These are phyloP conservation scores for Notamacropus eugenii DNA, from an alignment of 2,797 vertebrate genomes.

Conservation along the genomic window DNA sequence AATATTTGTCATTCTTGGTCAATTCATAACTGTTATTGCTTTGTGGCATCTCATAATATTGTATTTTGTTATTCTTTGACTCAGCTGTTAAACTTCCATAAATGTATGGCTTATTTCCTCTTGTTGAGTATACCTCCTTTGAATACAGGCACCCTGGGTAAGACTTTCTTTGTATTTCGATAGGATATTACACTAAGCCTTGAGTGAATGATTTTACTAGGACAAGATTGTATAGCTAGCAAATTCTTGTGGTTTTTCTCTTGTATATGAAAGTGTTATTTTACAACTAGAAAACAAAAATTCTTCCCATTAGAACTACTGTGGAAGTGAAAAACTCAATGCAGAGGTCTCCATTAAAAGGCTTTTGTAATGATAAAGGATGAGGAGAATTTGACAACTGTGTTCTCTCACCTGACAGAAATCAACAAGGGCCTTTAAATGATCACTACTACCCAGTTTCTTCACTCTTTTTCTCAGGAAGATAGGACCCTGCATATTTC, in stretches of 20 bases:
- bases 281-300: neutral
- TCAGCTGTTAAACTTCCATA: neutral
- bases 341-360: neutral
- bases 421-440: neutral
- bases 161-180: neutral
- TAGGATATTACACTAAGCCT: neutral
- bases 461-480: neutral
- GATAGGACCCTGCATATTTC: neutral
- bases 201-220: neutral
- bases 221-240: neutral
- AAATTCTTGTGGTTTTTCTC: neutral
- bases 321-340: neutral
- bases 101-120: neutral
- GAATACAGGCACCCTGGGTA: neutral
- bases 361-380: neutral
- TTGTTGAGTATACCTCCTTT: no score
- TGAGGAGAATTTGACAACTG: neutral
- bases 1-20: neutral
- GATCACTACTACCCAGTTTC: neutral
- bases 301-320: neutral
- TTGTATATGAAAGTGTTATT: neutral
- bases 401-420: neutral
- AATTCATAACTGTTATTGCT: neutral
- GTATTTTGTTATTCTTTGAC: neutral
- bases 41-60: neutral